These are phyloP conservation scores for Parauchenoglanis punctatus DNA, from an alignment of 2,797 vertebrate genomes.

Conservation along the genomic window DNA sequence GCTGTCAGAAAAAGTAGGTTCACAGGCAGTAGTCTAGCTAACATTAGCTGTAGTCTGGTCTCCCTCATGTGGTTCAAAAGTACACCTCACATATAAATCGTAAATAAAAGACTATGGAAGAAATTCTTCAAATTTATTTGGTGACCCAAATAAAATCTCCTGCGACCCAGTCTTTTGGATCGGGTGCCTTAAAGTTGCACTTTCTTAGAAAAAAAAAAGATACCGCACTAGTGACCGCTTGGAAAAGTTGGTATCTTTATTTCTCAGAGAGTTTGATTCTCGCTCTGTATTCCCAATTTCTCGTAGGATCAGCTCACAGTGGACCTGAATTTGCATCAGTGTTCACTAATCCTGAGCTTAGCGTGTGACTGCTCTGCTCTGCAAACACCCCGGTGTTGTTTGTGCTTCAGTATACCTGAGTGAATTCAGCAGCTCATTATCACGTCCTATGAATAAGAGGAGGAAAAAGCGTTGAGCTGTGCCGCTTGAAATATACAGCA, in stretches of 20 bases:
- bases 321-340: constrained; percentile 34
- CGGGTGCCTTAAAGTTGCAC: too few relatives aligned
- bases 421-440: neutral
- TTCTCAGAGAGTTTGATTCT: neutral
- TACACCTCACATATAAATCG: too few relatives aligned
- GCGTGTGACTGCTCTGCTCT: neutral
- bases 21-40: too few relatives aligned
- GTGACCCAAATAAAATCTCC: too few relatives aligned
- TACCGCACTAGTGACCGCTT: neutral
- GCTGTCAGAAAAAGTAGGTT: too few relatives aligned
- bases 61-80: too few relatives aligned
- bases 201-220: neutral
- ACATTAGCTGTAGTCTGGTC: too few relatives aligned
- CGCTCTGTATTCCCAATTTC: neutral
- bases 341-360: neutral
- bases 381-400: neutral
- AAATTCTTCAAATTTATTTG: too few relatives aligned
- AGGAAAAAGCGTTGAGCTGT: neutral
- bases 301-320: neutral
- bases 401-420: neutral
- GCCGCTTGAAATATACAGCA: neutral
- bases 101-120: too few relatives aligned
- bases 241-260: neutral
- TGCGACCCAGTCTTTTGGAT: too few relatives aligned
- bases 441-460: neutral